Evolutionary conservation across 2,888 invertebrate genomes (phyloP), one percentile per base, ranked within the genome.

Genomic region (Spisula solida): DNA sequence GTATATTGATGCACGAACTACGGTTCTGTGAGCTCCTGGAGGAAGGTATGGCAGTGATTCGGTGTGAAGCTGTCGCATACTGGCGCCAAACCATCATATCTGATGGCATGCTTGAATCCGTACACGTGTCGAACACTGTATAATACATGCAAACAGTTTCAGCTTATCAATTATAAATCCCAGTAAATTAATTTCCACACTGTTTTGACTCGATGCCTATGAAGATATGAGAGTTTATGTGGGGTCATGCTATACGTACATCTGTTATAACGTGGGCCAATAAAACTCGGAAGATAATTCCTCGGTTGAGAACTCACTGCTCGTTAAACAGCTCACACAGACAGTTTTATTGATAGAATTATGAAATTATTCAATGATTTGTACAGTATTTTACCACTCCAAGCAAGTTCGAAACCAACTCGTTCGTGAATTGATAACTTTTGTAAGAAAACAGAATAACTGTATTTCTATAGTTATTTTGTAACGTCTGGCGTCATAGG

Each of bases 131-230:
- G 18, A 16, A 34, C n/a, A 25, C 10, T 34, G 29, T 31, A 25
- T 29, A 34, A 78, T 56, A 20, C 41, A n/a, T 79, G 79, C 85
- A 79, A 29, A 25, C 55, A 78, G 34, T 34, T 18, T 85, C 79
- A 56, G 55, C 56, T 81, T 86, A 86, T 86, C 86, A 86, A 81
- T 82, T 70, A 86, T 81, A 31, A 41, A 75, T 75, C 81, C 81
- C 55, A 75, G 75, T 75, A 86, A 86, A 86, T 86, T 86, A 81
- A 81, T 81, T 86, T 81, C 81, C 29, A 34, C 29, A 81, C 48
- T 29, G 66, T 48, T 70, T 51, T 70, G 56, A n/a, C 75, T 81
- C 70, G 81, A 86, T 86, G 81, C n/a, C 70, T 34, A 51, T 20
- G 31, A 6, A 81, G 86, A 86, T 86, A 86, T 70, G 12, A 79